Evolutionary conservation across 2,888 invertebrate species (phyloP).

Genomic region (Hyles lineata): DNA sequence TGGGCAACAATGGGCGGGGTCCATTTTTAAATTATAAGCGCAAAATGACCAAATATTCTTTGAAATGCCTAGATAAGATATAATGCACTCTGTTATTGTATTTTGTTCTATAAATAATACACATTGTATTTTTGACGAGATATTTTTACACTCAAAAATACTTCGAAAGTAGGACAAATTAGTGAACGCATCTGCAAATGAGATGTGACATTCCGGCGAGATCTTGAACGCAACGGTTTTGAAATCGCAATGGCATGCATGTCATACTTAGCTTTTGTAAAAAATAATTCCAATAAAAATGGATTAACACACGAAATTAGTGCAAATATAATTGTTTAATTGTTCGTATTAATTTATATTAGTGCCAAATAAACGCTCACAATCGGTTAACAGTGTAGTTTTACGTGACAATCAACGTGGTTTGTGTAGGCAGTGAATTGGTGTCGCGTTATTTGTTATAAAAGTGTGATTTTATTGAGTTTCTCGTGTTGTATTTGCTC

Average conservation of each 20-base stretch:
- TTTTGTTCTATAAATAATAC: no score
- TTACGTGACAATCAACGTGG: conserved; percentile 56
- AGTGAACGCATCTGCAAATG: conserved; percentile 59
- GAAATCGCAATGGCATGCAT: conserved; percentile 80
- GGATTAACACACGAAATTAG: conserved; percentile 46
- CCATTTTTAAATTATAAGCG: no score
- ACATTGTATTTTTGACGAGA: no score
- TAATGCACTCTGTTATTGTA: no score
- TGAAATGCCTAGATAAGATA: no score
- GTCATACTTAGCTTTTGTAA: conserved; percentile 74
- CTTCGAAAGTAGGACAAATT: not conserved
- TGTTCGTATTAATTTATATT: conserved; percentile 38
- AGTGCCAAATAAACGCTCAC: conserved; percentile 58
- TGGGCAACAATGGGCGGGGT: no score
- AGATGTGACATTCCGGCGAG: conserved; percentile 48
- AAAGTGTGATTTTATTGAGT: conserved; percentile 59
- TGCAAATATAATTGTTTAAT: conserved; percentile 18
- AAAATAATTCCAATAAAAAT: conserved; percentile 66
- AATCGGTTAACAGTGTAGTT: conserved; percentile 48
- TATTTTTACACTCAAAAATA: not conserved
- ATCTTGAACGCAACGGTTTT: conserved; percentile 71
- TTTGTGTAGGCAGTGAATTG: conserved; percentile 77
- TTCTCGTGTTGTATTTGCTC: conserved; percentile 49
- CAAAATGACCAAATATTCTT: no score
- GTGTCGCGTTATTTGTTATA: conserved; percentile 67